phyloP scores from a whole-genome alignment of 2,113 vertebrate genomes.

The Pelusios castaneus region DNA sequence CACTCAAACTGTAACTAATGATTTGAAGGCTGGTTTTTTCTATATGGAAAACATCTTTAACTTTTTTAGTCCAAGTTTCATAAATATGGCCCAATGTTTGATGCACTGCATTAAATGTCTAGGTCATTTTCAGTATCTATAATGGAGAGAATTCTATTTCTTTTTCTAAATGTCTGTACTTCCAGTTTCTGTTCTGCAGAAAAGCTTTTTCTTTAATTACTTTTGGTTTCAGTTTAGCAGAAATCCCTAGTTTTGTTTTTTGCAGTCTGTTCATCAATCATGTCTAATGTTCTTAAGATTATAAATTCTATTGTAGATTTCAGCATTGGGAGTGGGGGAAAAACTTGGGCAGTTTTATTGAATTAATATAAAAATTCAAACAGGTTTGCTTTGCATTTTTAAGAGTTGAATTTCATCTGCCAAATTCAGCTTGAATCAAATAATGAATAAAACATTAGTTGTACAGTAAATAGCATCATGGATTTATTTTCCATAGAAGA shows the following conservation, averaged over 20 bases:
- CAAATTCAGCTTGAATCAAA: background rate
- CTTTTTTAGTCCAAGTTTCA: background rate
- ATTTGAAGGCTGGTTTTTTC: background rate
- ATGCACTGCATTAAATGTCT: accelerated
- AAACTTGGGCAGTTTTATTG: background rate
- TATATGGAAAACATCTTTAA: background rate
- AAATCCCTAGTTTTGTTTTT: background rate
- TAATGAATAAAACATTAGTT: background rate
- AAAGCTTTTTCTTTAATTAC: background rate
- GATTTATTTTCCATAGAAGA: no score
- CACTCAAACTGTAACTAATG: no score
- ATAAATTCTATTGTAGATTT: background rate
- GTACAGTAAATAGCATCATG: no score
- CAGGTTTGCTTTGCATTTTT: accelerated
- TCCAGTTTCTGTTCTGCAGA: background rate
- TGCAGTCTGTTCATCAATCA: background rate
- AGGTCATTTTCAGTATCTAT: background rate
- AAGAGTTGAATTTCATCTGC: background rate
- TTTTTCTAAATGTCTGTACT: background rate
- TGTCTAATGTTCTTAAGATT: background rate
- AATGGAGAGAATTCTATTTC: accelerated
- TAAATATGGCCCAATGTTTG: background rate
- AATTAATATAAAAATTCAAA: background rate
- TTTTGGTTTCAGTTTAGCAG: background rate
- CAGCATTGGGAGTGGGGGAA: background rate